Evolutionary conservation across 2,888 invertebrate genomes (phyloP), one percentile per base, ranked within the genome.

Genomic region (Tineola bisselliella): DNA sequence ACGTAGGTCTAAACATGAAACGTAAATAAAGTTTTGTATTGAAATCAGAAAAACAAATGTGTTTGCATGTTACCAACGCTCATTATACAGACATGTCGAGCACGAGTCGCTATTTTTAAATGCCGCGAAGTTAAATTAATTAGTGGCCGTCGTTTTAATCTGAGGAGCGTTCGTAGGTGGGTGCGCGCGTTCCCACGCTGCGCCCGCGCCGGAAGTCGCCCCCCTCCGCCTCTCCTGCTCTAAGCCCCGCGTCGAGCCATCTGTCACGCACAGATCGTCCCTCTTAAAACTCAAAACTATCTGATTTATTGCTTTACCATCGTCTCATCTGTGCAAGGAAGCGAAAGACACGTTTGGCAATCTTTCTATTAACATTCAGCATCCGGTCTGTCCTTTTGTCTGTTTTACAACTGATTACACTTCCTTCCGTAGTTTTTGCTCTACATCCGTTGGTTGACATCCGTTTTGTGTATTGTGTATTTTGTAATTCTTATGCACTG

Each of bases 121-220:
- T 56, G 15, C 38, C 38, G 38, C 38, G 38, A 38, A 38, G 38
- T 17, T 25, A 79, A 81, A 84, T 83, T 86, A 86, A 86, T 86
- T 84, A 84, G 82, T 81, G 74, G 69, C 74, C 77, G 79, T 79
- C 81, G n/a, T 75, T 81, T 79, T 80, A 81, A 81, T 82, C 79
- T 75, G 76, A 77, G 75, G 75, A 79, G 73, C 70, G 70, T 76
- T 72, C 71, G 74, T 68, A 80, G 79, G 81, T 79, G 81, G 79
- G 76, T 77, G 79, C 78, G 80, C 71, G 25, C 76, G 82, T 84
- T 84, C 87, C 84, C 86, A 86, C 87, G 87, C 75, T 79, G 81
- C 78, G 81, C 77, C 74, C 72, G 79, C 79, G 78, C 84, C 84
- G 84, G 84, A 84, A 82, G 76, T 74, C 71, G 70, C 66, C 71